Base-by-base conservation (phyloP, 2,113 vertebrate species). In the Dryoscopus gambensis region DNA sequence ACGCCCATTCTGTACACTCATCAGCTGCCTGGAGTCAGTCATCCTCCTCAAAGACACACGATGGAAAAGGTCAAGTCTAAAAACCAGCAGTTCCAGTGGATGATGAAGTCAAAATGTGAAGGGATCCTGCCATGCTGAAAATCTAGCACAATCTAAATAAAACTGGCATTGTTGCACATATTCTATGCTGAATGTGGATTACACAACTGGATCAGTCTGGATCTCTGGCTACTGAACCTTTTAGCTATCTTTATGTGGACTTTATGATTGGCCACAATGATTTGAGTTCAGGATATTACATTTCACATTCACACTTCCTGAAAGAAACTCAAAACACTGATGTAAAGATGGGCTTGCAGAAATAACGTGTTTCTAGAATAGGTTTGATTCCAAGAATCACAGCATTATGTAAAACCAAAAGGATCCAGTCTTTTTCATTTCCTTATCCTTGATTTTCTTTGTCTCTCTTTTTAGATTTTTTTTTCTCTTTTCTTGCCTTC, bases 1-100 rank as follows among this genome's bases (percentile, higher is more conserved):
- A 86, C 33, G 81, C 89, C 91, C 57, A n/a, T 94, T 95, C 93
- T 92, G 82, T 93, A 60, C 76, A 89, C 40, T 81, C 81, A 88
- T 95, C 78, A 90, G 81, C 78, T 71, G 56, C 78, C 84, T 92
- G n/a, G 67, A 95, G 84, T 94, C 89, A 96, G 89, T 23, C 23
- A 84, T 84, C 90, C 78, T 94, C 67, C 95, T 97, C 95, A 96
- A 97, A 97, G 87, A 87, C 84, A 92, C 71, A 75, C 20, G 7
- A 94, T 0, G 6, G 86, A 85, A 97, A 96, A 97, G 96, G 97
- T 97, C 97, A 98, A 97, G 95, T 96, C 96, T 96, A 91, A 96
- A 97, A 97, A 94, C 84, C 27, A 11, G 39, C 81, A 88, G 75
- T 95, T 97, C 81, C 74, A 70, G 84, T 27, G 47, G 65, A 84